Evolutionary conservation across 2,888 invertebrate genomes (phyloP), one percentile per base, ranked within the genome.

Genomic region (Eupithecia pulchellata): DNA sequence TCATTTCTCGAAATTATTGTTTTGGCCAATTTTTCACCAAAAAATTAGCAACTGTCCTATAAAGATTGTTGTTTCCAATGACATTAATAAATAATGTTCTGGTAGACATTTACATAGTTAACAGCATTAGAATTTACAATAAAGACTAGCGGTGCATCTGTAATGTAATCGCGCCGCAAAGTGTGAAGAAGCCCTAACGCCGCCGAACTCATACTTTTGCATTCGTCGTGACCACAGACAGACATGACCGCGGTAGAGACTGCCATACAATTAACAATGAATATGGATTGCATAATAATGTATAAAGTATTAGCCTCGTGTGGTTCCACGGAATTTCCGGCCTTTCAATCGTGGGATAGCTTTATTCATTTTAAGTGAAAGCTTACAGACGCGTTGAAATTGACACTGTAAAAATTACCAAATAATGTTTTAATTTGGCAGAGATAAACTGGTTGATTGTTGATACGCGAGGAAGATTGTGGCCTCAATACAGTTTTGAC

Each of bases 341-440:
- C 66, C 75, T 79, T 80, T 78, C 76, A 80, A 82, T 81, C 86
- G 84, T 86, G 86, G 81, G 85, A 86, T 76, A 73, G 73, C 74
- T 75, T 75, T 77, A 77, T 76, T 81, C 79, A 73, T 52, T 72
- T 78, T 69, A 29, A 75, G 84, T 83, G 86, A 85, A 84, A 85
- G 84, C 64, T 65, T 30, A 58, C 29, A 30, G n/a, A 62, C 36
- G 42, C 67, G 67, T 69, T 39, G 39, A 66, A 75, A 75, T 72
- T 71, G 66, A 69, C 72, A 73, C 52, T 71, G 71, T 58, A 27
- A 66, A 69, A 71, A 66, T 64, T 52, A 71, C 27, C 32, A 57
- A 62, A 30, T 68, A 42, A 61, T 64, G 47, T 61, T 36, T 36
- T 72, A 42, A 69, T 69, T 69, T 34, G 52, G 70, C 69, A 75